Conservation (phyloP, 2,797 vertebrate species). For the Lophius americanus region DNA sequence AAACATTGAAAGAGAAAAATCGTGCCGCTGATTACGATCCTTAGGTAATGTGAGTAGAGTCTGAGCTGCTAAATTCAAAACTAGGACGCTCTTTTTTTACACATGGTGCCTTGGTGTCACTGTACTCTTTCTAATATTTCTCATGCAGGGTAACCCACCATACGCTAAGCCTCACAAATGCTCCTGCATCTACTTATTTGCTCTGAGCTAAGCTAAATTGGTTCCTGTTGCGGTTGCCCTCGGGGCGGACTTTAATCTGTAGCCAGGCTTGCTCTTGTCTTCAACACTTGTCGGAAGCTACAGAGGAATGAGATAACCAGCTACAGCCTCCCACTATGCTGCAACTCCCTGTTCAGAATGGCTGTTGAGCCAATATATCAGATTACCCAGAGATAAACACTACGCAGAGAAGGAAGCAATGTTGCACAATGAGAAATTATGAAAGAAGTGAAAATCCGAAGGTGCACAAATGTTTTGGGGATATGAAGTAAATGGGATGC, state of each 20-base stretch:
- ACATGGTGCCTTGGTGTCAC: not conserved
- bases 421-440: conserved; percentile 26
- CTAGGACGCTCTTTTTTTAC: conserved; percentile 4
- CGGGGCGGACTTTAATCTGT: conserved; percentile 22
- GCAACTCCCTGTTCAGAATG: not conserved
- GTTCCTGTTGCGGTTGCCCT: conserved; percentile 9
- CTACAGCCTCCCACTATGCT: not conserved
- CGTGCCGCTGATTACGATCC: not conserved
- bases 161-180: not conserved
- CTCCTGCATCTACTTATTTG: not conserved
- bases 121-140: not conserved
- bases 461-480: conserved; percentile 15
- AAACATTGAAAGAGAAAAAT: not conserved
- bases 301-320: conserved; percentile 43
- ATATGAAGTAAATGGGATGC: conserved; percentile 32
- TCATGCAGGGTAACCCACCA: not conserved
- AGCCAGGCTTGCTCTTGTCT: conserved; percentile 15
- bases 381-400: conserved; percentile 2
- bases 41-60: not conserved
- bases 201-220: conserved; percentile 16
- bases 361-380: not conserved
- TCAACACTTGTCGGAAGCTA: conserved; percentile 31
- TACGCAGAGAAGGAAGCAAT: conserved; percentile 15
- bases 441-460: conserved; percentile 46
- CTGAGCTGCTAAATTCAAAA: conserved; percentile 8